Base-by-base conservation (phyloP, 1,140 invertebrate species). In the Formica exsecta region DNA sequence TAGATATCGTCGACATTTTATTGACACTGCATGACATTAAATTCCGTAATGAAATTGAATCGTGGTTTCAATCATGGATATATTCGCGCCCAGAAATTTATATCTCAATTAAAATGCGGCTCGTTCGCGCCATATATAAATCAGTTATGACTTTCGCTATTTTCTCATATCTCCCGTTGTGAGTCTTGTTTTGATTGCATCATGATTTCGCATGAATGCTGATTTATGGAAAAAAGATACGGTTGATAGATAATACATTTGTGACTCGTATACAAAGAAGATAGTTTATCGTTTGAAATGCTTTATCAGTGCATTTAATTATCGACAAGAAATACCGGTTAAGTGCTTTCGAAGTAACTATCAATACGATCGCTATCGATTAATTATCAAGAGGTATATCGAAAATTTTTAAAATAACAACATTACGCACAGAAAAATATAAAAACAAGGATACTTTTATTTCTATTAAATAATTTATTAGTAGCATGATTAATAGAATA, bases 31-130 rank as follows among this genome's bases (percentile, higher is more conserved):
- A 8, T 51, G 41, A 7, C 74, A 66, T 68, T 84, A 86, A 80
- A 80, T 75, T 64, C 22, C 59, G 41, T 75, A 86, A 86, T 80
- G 51, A 89, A 88, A 89, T 71, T 88, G 81, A 54, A 89, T 70
- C 74, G 74, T 86, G 75, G 59, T 44, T 86, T 22, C 38, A 62
- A 59, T 57, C 32, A 38, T 64, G 22, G 41, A 4, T 51, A 68
- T 73, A 81, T 54, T 81, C 66, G 61, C 38, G 7, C n/a, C 57
- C 38, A 38, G 57, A 75, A 74, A 88, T 89, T 89, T 86, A 88
- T 88, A 88, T 80, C 64, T 62, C 74, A 74, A 89, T 89, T 89
- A 88, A 89, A 88, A 79, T 48, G 22, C 66, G 66, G 5, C 29
- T 8, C 41, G n/a, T 36, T 59, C 25, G 41, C 51, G 25, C 57